These are phyloP conservation scores for Acanthosepion esculentum DNA, from an alignment of 2,888 invertebrate genomes.

Conservation along the genomic window DNA sequence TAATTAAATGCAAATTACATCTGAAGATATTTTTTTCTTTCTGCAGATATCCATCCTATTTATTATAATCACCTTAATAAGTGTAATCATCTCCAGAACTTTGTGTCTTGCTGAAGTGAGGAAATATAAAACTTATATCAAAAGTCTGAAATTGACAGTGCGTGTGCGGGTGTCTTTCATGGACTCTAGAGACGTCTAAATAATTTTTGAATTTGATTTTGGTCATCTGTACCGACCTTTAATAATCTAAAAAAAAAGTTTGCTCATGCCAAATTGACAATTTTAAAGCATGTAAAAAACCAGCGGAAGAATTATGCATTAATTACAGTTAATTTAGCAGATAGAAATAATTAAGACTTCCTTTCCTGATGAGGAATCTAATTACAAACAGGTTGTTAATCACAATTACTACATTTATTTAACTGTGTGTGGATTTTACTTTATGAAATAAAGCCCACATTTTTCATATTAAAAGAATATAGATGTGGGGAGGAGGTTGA, in stretches of 20 bases:
- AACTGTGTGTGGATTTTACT: not conserved
- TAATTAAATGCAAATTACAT: not conserved
- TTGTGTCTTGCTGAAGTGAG: not conserved
- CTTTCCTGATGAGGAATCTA: not conserved
- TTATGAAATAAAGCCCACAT: not conserved
- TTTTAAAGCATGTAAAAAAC: not conserved
- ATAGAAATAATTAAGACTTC: not conserved
- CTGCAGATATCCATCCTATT: not conserved
- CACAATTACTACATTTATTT: constrained; percentile 12
- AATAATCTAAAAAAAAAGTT: not conserved
- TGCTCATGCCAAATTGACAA: not conserved
- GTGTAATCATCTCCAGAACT: not conserved
- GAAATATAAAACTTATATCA: not conserved
- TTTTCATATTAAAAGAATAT: not conserved
- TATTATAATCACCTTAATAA: not conserved
- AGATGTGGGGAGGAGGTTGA: not conserved
- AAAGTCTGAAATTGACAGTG: too few species aligned
- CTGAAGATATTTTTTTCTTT: not conserved
- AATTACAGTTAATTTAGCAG: not conserved
- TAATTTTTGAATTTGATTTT: not conserved
- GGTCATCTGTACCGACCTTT: not conserved
- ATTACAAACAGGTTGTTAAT: not conserved
- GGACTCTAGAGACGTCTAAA: not conserved
- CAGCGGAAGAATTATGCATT: not conserved
- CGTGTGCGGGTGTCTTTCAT: too few species aligned